phyloP scores from a whole-genome alignment of 2,113 vertebrate species.

The Callipepla squamata region DNA sequence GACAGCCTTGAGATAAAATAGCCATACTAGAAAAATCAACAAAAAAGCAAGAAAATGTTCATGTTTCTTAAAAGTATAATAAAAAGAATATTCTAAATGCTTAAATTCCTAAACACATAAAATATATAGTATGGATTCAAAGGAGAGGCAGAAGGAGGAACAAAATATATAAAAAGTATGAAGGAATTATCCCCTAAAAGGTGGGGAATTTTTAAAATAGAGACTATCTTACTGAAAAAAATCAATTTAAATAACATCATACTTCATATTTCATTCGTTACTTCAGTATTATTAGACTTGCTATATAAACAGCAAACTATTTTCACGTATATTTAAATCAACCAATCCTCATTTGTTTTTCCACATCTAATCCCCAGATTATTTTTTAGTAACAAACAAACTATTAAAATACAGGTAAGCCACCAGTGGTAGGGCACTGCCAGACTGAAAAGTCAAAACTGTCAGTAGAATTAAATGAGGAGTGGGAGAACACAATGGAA shows the following conservation, averaged over 20 bases:
- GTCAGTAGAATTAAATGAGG: background rate
- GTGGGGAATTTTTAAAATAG: background rate
- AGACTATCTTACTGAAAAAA: background rate
- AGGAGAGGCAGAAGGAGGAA: background rate
- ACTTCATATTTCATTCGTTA: slow-evolving; percentile 11
- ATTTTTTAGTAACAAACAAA: background rate
- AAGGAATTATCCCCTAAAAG: background rate
- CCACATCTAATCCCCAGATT: background rate
- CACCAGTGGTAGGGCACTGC: fast-evolving
- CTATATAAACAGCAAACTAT: background rate
- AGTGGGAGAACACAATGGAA: background rate
- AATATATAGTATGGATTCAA: background rate
- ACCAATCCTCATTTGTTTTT: background rate
- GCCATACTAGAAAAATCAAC: background rate
- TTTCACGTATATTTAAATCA: slow-evolving; percentile 5
- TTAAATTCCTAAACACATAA: background rate
- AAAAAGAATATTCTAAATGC: background rate
- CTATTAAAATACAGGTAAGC: background rate
- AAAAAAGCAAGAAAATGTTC: background rate
- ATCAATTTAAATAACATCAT: slow-evolving; percentile 43
- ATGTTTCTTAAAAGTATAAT: background rate
- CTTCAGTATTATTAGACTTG: background rate
- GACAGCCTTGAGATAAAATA: background rate
- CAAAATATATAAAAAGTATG: background rate
- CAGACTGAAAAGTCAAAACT: background rate